Evolutionary conservation across 2,113 vertebrate species (phyloP).

Genomic region (Tenrec ecaudatus): DNA sequence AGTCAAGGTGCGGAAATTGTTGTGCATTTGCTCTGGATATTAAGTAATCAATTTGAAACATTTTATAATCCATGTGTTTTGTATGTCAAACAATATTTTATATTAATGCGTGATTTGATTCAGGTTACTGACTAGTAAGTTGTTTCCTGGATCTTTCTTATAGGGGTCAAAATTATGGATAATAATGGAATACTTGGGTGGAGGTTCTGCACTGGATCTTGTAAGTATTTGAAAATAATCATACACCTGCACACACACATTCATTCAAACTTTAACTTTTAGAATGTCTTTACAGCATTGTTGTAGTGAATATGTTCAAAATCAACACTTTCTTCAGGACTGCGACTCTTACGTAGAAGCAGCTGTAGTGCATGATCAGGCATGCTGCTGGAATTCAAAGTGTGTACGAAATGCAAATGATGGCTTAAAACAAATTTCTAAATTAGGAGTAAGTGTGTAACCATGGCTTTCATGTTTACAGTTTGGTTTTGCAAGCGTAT

Average conservation of each 20-base stretch:
- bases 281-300: background rate
- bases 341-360: background rate
- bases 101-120: slow-evolving; percentile 20
- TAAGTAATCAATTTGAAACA: slow-evolving; percentile 23
- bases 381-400: background rate
- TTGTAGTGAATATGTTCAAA: slow-evolving; percentile 38
- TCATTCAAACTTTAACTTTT: background rate
- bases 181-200: slow-evolving; percentile 98
- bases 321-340: background rate
- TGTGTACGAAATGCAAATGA: slow-evolving; percentile 21
- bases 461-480: slow-evolving; percentile 19
- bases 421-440: slow-evolving; percentile 18
- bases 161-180: slow-evolving; percentile 98
- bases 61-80: slow-evolving; percentile 18
- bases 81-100: slow-evolving; percentile 30
- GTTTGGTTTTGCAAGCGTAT: slow-evolving; percentile 1
- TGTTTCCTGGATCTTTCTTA: slow-evolving; percentile 64
- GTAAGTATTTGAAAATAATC: slow-evolving; percentile 88
- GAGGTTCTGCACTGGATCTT: slow-evolving; percentile 96
- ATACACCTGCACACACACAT: background rate
- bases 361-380: background rate
- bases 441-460: background rate
- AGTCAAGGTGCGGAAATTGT: slow-evolving; percentile 5
- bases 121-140: too few relatives aligned
- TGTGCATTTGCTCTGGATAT: slow-evolving; percentile 9